Evolutionary conservation across 30 jellyfish, hydroid and myxozoan species (phyloP).

Genomic region (Phacellophora camtschatica): DNA sequence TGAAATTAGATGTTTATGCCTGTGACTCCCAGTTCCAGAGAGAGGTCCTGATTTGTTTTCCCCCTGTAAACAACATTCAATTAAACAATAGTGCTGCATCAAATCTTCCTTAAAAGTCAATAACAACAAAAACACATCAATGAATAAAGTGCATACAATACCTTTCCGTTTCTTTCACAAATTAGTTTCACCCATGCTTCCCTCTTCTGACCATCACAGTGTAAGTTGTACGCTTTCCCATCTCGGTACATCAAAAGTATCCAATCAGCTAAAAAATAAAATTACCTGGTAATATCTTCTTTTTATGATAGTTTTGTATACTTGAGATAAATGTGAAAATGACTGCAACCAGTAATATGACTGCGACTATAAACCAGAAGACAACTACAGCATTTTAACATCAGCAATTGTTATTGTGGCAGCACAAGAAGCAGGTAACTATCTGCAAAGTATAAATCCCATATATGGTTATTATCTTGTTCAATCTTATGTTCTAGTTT

Average conservation of each 20-base stretch:
- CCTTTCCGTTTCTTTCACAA: constrained; percentile 83
- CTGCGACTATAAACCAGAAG: background rate
- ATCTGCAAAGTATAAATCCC: too few species aligned
- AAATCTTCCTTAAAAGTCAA: background rate
- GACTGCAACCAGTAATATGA: background rate
- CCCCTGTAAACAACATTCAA: too few species aligned
- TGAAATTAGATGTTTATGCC: too few species aligned
- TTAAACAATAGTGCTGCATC: background rate
- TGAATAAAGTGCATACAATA: background rate
- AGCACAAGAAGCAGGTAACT: too few species aligned
- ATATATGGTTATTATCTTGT: too few species aligned
- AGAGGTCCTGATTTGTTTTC: too few species aligned
- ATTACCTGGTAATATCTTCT: background rate
- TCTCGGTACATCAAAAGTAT: constrained; percentile 45
- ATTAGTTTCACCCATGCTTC: constrained; percentile 79
- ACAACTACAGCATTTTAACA: background rate
- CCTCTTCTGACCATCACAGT: constrained; percentile 57
- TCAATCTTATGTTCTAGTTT: too few species aligned
- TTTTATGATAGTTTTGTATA: background rate
- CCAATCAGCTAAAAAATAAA: constrained; percentile 49
- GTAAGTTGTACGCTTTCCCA: constrained; percentile 56
- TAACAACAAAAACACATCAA: background rate
- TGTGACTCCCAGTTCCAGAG: too few species aligned
- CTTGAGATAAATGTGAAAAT: background rate
- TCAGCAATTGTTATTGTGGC: background rate